These are phyloP conservation scores for Agonopterix subpropinquella DNA, from an alignment of 2,888 invertebrate genomes.

Conservation along the genomic window DNA sequence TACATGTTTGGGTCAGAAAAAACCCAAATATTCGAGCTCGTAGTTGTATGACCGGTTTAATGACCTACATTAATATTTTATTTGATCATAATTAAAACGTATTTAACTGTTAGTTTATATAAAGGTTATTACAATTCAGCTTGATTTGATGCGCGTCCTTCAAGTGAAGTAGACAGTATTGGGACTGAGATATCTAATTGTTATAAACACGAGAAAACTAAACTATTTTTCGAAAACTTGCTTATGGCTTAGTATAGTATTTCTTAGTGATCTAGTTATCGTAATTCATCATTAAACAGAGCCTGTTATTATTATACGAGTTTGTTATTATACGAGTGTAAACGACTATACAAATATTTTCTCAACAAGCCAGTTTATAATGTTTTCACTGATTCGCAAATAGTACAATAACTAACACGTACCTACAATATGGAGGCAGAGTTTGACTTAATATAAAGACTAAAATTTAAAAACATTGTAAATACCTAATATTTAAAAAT, in stretches of 20 bases:
- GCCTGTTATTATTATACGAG: not conserved
- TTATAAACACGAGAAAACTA: too few relatives aligned
- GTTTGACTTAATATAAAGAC: too few relatives aligned
- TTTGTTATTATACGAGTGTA: not conserved
- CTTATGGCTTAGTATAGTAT: too few relatives aligned
- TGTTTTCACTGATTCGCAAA: too few relatives aligned
- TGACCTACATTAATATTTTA: not conserved
- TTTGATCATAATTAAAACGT: not conserved
- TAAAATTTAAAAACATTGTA: too few relatives aligned
- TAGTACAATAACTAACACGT: too few relatives aligned
- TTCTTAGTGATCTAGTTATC: too few relatives aligned
- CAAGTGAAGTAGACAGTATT: too few relatives aligned
- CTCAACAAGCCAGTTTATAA: not conserved
- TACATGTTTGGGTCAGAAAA: not conserved
- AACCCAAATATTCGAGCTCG: not conserved
- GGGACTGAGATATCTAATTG: too few relatives aligned
- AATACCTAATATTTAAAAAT: too few relatives aligned
- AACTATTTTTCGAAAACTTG: too few relatives aligned
- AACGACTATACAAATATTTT: not conserved
- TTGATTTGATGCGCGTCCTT: not conserved
- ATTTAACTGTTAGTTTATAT: not conserved
- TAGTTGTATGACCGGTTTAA: not conserved
- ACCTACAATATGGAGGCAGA: too few relatives aligned
- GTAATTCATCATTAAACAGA: not conserved
- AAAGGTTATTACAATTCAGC: not conserved